Percentiles rank a stretch among this genome's conserved stretches.
Evolutionary conservation across 1,140 invertebrate species (phyloP).

Genomic region (Acromyrmex echinatior): DNA sequence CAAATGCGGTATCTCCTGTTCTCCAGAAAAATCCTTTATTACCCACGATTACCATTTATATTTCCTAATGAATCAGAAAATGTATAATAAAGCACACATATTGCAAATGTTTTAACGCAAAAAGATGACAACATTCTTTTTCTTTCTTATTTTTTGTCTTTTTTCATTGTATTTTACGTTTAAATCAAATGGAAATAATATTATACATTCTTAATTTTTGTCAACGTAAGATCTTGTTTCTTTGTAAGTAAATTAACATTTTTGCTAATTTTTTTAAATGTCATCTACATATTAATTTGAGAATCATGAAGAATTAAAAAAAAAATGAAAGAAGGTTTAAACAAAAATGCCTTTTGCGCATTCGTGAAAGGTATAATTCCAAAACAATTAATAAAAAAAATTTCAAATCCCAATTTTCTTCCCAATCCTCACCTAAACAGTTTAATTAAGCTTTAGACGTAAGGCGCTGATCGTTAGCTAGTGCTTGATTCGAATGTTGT

Average conservation of each 20-base stretch:
- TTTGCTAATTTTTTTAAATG: neutral
- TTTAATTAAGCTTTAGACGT: constrained; percentile 81
- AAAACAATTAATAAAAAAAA: neutral
- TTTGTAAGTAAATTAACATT: neutral
- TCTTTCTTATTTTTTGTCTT: neutral
- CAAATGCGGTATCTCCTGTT: constrained; percentile 1
- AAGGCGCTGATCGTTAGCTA: constrained; percentile 82
- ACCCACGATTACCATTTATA: neutral
- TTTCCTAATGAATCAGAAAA: neutral
- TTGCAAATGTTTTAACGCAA: neutral
- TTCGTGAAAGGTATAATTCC: neutral
- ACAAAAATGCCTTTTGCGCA: neutral
- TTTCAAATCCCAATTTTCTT: constrained; percentile 45
- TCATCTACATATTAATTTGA: neutral
- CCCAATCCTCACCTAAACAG: constrained; percentile 56
- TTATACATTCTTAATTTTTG: neutral
- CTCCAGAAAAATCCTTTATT: constrained; percentile 14
- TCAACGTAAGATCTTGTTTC: neutral
- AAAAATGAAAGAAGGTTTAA: neutral
- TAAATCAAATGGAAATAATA: neutral
- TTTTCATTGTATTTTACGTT: neutral
- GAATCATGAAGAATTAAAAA: neutral
- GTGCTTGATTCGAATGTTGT: constrained; percentile 85
- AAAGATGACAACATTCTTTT: constrained; percentile 1
- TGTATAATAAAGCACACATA: neutral